Conservation (phyloP, 2,797 vertebrate genomes). For the Smutsia temminckii region DNA sequence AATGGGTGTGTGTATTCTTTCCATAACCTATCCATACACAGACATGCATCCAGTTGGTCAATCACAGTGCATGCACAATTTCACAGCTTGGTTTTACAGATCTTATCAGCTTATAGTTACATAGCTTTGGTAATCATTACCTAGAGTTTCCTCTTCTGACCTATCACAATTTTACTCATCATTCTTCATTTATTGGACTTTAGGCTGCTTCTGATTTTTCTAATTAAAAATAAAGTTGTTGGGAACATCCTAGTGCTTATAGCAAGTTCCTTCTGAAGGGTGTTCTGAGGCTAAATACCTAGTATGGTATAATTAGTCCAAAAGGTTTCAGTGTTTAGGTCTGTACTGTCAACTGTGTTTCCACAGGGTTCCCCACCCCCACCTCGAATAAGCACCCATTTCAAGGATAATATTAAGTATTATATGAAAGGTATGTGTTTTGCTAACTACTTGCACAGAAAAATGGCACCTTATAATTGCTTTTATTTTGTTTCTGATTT, state of each 20-base stretch:
- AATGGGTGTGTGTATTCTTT: neutral
- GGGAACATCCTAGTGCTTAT: neutral
- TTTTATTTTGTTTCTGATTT: conserved; percentile 6
- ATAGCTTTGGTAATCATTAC: neutral
- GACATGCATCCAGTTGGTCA: neutral
- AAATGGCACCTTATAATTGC: neutral
- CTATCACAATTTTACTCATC: neutral
- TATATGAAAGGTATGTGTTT: neutral
- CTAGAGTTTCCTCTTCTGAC: neutral
- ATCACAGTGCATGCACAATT: neutral
- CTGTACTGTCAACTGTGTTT: neutral
- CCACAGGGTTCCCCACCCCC: accelerated
- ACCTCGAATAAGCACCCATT: neutral
- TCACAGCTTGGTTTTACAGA: neutral
- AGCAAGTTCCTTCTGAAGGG: neutral
- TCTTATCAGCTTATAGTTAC: neutral
- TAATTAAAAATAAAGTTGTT: conserved; percentile 12
- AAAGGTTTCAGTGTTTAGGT: neutral
- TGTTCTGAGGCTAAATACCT: neutral
- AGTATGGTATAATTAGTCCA: neutral
- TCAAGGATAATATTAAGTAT: neutral
- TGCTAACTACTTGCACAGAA: neutral
- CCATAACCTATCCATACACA: neutral
- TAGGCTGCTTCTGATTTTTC: conserved; percentile 5
- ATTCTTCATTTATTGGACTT: neutral